Base-by-base conservation (phyloP, 2,888 invertebrate genomes). In the Hirtodrosophila histrioides region DNA sequence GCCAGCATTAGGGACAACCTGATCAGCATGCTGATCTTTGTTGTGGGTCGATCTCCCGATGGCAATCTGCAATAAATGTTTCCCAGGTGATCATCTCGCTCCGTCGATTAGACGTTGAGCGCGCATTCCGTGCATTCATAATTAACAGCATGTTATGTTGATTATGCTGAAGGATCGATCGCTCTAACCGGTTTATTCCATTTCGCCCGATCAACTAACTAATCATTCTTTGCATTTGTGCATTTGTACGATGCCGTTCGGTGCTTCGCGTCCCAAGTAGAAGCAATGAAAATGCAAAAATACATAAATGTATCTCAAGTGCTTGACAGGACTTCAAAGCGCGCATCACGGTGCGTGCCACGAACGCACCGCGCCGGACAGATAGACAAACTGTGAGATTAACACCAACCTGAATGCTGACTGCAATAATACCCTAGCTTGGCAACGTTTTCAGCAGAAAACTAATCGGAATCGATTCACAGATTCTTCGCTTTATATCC, bases 251-350 rank as follows among this genome's bases (percentile, higher is more conserved):
- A 1, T 3, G 29, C 12, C 37, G 27, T 29, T 45, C n/a, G 33
- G 49, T 40, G 17, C 46, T 51, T 49, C 49, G 11, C 53, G 40
- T 33, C 51, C 63, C 55, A 62, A 61, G 50, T 64, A 48, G 54
- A 66, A 55, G 88, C 88, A 87, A 82, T 87, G 88, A 82, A 82
- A 82, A 86, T 82, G 88, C 82, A 87, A 82, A 82, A 82, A 82
- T 83, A 82, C 80, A 86, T 86, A 82, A 86, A 87, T 87, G 88
- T 86, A 86, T 83, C 82, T 82, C 88, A 88, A 88, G 86, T 87
- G 86, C 88, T 88, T 82, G 82, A 88, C 82, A 82, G 82, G 82
- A 82, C 88, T 88, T 82, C 82, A 82, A 82, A 88, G 88, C 82
- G 82, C 86, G 84, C 88, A 83, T 82, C 82, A 86, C 73, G 79